A percentile compares a stretch with the other conserved stretches of the same genome.
Evolutionary conservation across 1,140 invertebrate genomes (phyloP).

Genomic region (Macrobrachium rosenbergii): DNA sequence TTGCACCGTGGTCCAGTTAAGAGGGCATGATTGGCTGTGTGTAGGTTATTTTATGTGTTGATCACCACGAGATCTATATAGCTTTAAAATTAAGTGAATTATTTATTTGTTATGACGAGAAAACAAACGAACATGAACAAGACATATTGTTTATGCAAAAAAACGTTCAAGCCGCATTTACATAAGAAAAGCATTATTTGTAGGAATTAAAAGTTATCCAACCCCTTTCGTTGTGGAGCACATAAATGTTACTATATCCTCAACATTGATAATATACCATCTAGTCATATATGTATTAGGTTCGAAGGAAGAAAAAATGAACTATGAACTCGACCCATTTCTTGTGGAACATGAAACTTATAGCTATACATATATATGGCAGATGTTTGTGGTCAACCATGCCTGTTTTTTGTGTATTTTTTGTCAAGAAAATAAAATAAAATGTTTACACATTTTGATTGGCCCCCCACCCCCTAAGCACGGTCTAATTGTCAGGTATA

Average conservation of each 20-base stretch:
- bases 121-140: slow-evolving; percentile 6
- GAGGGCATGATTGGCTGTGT: too few species aligned
- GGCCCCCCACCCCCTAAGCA: too few species aligned
- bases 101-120: neutral
- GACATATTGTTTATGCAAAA: neutral
- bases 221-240: neutral
- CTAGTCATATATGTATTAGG: slow-evolving; percentile 44
- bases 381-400: too few species aligned
- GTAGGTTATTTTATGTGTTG: too few species aligned
- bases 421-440: too few species aligned
- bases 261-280: slow-evolving; percentile 32
- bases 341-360: slow-evolving; percentile 4
- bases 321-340: slow-evolving; percentile 19
- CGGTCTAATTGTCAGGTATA: too few species aligned
- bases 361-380: too few species aligned
- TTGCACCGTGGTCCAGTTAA: too few species aligned
- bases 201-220: neutral
- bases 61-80: slow-evolving; percentile 26
- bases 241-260: slow-evolving; percentile 12
- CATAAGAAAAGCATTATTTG: neutral
- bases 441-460: too few species aligned
- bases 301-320: neutral
- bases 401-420: too few species aligned
- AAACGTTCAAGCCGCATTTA: neutral
- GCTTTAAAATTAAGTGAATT: slow-evolving; percentile 30